These are phyloP conservation scores for Drosophila dives DNA, from an alignment of 2,888 invertebrate species.

Conservation along the genomic window DNA sequence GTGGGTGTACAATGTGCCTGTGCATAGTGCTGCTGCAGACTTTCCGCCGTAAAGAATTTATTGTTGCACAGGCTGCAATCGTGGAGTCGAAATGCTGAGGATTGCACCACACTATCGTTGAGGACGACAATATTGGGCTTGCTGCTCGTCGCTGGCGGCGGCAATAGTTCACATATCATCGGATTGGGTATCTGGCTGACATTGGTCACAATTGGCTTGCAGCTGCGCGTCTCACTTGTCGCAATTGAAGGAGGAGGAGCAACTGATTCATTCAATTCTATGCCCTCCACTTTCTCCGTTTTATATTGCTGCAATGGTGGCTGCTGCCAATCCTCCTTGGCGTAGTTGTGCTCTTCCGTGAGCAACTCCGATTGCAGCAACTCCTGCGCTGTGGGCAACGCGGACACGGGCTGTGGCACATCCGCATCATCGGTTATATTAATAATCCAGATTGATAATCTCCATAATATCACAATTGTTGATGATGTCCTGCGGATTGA, in stretches of 20 bases:
- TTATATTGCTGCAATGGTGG: constrained; percentile 75
- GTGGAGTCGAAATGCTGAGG: constrained; percentile 81
- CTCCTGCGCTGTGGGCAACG: constrained; percentile 60
- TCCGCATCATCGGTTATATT: constrained; percentile 83
- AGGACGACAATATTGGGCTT: constrained; percentile 84
- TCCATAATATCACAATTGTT: constrained; percentile 85
- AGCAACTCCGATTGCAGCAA: constrained; percentile 77
- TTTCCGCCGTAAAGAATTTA: constrained; percentile 82
- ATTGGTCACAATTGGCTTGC: constrained; percentile 81
- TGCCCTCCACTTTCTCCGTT: constrained; percentile 80
- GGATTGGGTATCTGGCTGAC: constrained; percentile 78
- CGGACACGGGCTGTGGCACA: constrained; percentile 46
- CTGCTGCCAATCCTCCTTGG: constrained; percentile 82
- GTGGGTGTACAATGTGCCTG: constrained; percentile 46
- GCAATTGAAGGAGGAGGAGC: background rate
- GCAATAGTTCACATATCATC: constrained; percentile 60
- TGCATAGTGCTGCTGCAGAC: constrained; percentile 75
- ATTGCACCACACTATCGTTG: constrained; percentile 84
- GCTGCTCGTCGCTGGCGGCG: constrained; percentile 30
- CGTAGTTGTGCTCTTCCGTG: constrained; percentile 83
- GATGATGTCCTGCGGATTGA: constrained; percentile 83
- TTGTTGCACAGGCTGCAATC: constrained; percentile 80
- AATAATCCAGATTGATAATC: constrained; percentile 84
- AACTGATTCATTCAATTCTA: constrained; percentile 16
- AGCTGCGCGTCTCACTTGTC: constrained; percentile 55